Evolutionary conservation across 2,888 invertebrate genomes (phyloP).

Genomic region (Trichacis sp.): DNA sequence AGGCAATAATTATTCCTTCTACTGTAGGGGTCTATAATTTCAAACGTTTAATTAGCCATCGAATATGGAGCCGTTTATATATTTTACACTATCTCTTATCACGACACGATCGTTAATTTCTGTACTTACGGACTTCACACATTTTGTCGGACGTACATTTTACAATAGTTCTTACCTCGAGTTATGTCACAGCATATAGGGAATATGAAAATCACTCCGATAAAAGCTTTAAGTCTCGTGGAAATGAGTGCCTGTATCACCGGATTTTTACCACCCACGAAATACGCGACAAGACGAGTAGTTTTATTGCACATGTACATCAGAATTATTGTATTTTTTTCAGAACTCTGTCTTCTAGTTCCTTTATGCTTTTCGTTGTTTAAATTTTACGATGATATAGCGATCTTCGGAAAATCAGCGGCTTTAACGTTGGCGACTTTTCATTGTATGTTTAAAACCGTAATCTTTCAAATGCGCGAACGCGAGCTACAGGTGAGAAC

Average conservation of each 20-base stretch:
- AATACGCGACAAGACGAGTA: neutral
- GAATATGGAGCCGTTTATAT: too few species aligned
- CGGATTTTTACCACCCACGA: constrained; percentile 13
- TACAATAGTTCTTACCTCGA: neutral
- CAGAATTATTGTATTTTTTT: constrained; percentile 15
- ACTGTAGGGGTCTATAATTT: too few species aligned
- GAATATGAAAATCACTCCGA: constrained; percentile 10
- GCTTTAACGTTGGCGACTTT: constrained; percentile 25
- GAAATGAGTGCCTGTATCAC: constrained; percentile 13
- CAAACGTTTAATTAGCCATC: too few species aligned
- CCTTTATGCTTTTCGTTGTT: constrained; percentile 23
- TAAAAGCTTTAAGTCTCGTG: constrained; percentile 4
- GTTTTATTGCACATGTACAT: neutral
- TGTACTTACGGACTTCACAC: too few species aligned
- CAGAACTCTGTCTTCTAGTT: constrained; percentile 21
- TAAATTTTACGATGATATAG: constrained; percentile 20
- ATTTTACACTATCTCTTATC: too few species aligned
- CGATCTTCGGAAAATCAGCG: constrained; percentile 34
- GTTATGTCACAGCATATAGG: neutral
- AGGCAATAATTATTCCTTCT: too few species aligned
- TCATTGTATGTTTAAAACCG: constrained; percentile 18
- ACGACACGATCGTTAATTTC: too few species aligned
- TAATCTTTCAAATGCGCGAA: constrained; percentile 26
- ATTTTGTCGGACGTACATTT: too few species aligned
- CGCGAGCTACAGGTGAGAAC: constrained; percentile 30